These are phyloP conservation scores for Scalopus aquaticus DNA, from an alignment of 2,113 vertebrate species.

Conservation along the genomic window DNA sequence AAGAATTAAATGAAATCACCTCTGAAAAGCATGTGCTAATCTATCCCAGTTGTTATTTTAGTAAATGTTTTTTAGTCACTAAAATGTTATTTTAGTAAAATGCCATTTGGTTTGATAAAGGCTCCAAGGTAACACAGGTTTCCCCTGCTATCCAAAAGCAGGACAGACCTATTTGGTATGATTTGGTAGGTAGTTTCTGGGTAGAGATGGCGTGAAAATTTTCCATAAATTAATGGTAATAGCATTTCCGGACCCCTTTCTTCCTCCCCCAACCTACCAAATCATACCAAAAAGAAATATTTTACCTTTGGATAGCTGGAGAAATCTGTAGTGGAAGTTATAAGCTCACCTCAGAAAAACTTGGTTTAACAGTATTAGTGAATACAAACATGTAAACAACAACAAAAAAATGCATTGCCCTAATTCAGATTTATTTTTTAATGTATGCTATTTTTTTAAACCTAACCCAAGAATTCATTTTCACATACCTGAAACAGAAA, in stretches of 20 bases:
- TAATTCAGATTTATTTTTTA: too few relatives aligned
- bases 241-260: neutral
- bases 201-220: neutral
- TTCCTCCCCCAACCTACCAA: neutral
- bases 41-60: neutral
- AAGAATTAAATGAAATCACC: slow-evolving; percentile 25
- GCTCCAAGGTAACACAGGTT: neutral
- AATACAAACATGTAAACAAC: slow-evolving; percentile 38
- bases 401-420: slow-evolving; percentile 23
- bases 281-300: neutral
- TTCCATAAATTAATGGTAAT: neutral
- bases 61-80: neutral
- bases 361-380: slow-evolving; percentile 31
- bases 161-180: neutral
- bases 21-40: neutral
- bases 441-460: neutral
- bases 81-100: slow-evolving; percentile 18
- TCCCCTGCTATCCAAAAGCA: neutral
- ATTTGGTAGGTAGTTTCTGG: neutral
- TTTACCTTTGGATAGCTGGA: neutral
- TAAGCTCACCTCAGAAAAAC: neutral
- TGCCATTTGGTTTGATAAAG: neutral
- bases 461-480: slow-evolving; percentile 47
- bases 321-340: neutral
- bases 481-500: slow-evolving; percentile 29